These are phyloP conservation scores for Caenorhabditis sinica DNA, from an alignment of 2,888 invertebrate species.

Conservation along the genomic window DNA sequence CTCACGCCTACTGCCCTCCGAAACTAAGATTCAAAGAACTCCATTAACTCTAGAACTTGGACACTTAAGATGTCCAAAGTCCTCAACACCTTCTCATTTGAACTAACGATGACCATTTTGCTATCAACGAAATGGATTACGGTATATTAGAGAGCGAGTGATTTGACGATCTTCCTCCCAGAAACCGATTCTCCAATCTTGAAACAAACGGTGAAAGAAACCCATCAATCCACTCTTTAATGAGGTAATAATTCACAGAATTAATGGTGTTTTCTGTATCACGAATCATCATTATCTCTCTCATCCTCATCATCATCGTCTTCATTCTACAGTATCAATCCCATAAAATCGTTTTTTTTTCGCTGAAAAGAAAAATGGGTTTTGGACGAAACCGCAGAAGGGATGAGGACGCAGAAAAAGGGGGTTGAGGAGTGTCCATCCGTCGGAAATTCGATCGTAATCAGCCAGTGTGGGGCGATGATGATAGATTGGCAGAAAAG, in stretches of 20 bases:
- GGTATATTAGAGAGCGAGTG: not conserved
- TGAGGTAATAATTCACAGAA: conserved; percentile 34
- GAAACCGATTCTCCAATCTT: not conserved
- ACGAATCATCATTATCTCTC: conserved; percentile 7
- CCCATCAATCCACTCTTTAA: conserved; percentile 4
- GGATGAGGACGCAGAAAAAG: not conserved
- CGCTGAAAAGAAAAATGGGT: conserved; percentile 29
- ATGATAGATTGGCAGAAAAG: conserved; percentile 60
- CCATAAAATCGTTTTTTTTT: conserved; percentile 36
- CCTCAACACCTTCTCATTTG: not conserved
- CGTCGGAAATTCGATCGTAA: conserved; percentile 62
- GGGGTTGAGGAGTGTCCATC: conserved; percentile 33
- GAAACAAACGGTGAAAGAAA: conserved; percentile 14
- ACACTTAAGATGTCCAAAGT: not conserved
- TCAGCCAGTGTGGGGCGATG: conserved; percentile 60
- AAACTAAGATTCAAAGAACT: no score
- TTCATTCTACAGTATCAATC: conserved; percentile 20
- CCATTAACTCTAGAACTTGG: not conserved
- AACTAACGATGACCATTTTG: not conserved
- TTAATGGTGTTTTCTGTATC: conserved; percentile 29
- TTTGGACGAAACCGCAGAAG: conserved; percentile 35
- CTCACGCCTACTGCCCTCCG: no score
- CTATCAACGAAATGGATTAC: not conserved
- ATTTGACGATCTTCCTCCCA: not conserved
- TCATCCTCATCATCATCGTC: conserved; percentile 6